Conservation (phyloP, 2,113 vertebrate genomes). For the Paramisgurnus dabryanus region DNA sequence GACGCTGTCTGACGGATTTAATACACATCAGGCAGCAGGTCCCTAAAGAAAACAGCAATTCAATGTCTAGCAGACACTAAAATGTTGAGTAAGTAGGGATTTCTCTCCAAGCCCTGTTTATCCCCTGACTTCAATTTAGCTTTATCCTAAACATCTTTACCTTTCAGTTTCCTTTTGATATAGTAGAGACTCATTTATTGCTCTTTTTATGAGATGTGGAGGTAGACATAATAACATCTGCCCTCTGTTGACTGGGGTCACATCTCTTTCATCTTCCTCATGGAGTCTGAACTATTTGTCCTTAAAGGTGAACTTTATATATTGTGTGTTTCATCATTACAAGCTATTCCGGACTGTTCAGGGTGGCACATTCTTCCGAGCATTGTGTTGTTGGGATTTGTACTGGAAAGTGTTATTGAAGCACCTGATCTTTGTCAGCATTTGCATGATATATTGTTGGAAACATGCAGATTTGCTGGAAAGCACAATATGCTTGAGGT, state of each 20-base stretch:
- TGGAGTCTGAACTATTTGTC: not conserved
- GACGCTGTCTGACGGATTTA: conserved; percentile 18
- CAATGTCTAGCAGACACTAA: not conserved
- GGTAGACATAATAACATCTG: conserved; percentile 5
- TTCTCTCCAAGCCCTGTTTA: not conserved
- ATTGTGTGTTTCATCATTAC: conserved; percentile 11
- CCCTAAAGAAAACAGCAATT: not conserved
- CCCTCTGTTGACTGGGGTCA: not conserved
- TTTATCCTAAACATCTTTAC: not conserved
- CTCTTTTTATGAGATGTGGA: conserved; percentile 12
- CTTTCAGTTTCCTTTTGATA: not conserved
- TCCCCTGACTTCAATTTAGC: not conserved
- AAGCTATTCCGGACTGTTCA: conserved; percentile 1
- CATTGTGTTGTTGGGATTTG: conserved; percentile 2
- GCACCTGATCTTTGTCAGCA: conserved; percentile 28
- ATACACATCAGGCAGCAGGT: conserved; percentile 12
- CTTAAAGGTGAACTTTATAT: not conserved
- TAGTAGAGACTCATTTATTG: not conserved
- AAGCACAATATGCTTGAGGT: not conserved
- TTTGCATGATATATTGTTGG: not conserved
- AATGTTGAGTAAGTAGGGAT: not conserved
- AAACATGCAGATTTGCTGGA: not conserved
- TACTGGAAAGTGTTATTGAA: not conserved
- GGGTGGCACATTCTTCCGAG: not conserved
- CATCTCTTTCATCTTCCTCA: not conserved